phyloP scores from a whole-genome alignment of 2,113 vertebrate genomes.

The Calonectris borealis region DNA sequence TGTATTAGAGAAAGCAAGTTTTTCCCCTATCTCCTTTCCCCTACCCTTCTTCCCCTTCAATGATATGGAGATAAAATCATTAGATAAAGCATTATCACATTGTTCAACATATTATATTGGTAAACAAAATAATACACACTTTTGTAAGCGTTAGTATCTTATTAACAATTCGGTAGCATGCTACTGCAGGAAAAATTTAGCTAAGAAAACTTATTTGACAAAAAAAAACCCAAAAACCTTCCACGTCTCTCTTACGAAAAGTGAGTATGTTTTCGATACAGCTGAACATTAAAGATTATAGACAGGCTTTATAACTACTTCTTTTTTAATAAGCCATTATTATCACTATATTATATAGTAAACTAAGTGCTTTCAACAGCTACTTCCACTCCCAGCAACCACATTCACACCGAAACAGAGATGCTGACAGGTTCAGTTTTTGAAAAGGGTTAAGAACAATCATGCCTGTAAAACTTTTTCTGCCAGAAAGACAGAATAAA shows the following conservation, averaged over 20 bases:
- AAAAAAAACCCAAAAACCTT: background rate
- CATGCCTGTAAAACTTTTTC: background rate
- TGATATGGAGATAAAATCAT: background rate
- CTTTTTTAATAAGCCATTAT: background rate
- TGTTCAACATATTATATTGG: background rate
- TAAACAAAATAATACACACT: background rate
- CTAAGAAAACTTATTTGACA: background rate
- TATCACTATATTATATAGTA: background rate
- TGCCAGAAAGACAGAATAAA: background rate
- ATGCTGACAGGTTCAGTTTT: background rate
- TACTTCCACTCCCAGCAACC: background rate
- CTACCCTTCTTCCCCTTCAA: rapidly evolving
- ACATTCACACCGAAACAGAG: background rate
- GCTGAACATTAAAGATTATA: background rate
- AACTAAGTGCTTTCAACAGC: background rate
- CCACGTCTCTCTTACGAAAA: rapidly evolving
- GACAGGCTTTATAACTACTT: background rate
- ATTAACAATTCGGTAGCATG: background rate
- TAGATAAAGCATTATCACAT: background rate
- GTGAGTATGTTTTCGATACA: background rate
- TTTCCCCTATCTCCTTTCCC: rapidly evolving
- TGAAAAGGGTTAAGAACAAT: background rate
- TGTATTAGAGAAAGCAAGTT: background rate
- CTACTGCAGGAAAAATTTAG: background rate
- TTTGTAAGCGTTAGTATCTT: background rate